A percentile compares a stretch with the other conserved stretches of the same genome.
These are phyloP conservation scores for Gavia stellata DNA, from an alignment of 2,113 vertebrate species.

Conservation along the genomic window DNA sequence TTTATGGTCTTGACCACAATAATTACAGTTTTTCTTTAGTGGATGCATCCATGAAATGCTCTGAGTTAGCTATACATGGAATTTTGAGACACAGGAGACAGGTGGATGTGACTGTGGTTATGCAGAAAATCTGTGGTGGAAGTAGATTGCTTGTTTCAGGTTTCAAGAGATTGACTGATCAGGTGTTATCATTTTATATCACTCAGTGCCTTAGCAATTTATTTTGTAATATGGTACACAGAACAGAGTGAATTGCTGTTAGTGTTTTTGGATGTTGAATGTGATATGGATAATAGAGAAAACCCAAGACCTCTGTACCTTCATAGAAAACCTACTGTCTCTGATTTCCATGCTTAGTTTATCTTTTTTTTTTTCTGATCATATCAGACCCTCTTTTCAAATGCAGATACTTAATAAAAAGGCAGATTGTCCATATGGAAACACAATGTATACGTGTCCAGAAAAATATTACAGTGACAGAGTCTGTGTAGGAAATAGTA, in stretches of 20 bases:
- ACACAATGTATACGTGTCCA: neutral
- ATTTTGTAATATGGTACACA: neutral
- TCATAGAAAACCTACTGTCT: neutral
- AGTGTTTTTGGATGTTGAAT: neutral
- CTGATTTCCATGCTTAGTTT: neutral
- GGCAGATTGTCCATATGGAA: neutral
- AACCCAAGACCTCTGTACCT: neutral
- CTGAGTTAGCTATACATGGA: neutral
- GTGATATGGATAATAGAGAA: neutral
- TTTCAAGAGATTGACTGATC: neutral
- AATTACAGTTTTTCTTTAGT: neutral
- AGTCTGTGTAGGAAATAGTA: neutral
- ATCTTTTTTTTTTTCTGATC: neutral
- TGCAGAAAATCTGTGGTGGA: neutral
- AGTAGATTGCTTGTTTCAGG: neutral
- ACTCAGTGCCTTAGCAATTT: neutral
- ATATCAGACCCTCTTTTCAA: neutral
- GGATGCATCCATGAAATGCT: neutral
- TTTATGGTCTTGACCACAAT: neutral
- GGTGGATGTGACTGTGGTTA: neutral
- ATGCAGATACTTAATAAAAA: neutral
- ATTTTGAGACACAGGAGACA: neutral
- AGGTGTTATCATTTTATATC: neutral
- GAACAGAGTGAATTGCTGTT: neutral
- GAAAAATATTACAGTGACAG: neutral